Evolutionary conservation across 2,888 invertebrate species (phyloP).

Genomic region (Thecophora atra): DNA sequence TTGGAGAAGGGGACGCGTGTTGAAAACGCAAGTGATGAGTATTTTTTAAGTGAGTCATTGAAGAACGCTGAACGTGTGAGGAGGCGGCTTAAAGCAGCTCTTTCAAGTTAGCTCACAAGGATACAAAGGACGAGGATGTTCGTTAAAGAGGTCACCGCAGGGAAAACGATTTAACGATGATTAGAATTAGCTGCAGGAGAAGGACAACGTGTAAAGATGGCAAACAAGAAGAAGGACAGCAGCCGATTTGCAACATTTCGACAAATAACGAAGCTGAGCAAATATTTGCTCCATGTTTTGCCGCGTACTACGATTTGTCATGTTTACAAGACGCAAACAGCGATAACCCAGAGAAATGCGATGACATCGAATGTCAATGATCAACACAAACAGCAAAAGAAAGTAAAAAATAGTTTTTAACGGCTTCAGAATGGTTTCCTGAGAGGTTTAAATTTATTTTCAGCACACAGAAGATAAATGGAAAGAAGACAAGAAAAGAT

Average conservation of each 20-base stretch:
- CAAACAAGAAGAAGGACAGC: background rate
- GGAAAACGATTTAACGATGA: background rate
- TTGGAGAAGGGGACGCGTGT: background rate
- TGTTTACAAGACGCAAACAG: conserved; percentile 24
- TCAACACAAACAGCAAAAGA: background rate
- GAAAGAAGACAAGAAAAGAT: too few relatives aligned
- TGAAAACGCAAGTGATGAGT: background rate
- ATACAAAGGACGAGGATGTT: background rate
- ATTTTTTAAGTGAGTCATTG: conserved; percentile 7
- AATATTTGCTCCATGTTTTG: conserved; percentile 27
- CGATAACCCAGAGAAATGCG: too few relatives aligned
- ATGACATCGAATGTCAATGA: background rate
- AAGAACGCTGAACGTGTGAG: background rate
- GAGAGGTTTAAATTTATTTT: too few relatives aligned
- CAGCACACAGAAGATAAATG: too few relatives aligned
- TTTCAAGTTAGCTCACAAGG: background rate
- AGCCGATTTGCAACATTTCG: conserved; percentile 10
- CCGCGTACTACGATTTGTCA: conserved; percentile 28
- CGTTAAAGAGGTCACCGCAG: background rate
- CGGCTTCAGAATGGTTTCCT: too few relatives aligned
- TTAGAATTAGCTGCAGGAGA: background rate
- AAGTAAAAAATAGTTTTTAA: background rate
- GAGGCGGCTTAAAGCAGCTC: conserved; percentile 1
- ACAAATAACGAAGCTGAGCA: conserved; percentile 25
- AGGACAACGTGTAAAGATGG: background rate